phyloP scores from a whole-genome alignment of 2,797 vertebrate genomes.

The Fistularia commersonii region DNA sequence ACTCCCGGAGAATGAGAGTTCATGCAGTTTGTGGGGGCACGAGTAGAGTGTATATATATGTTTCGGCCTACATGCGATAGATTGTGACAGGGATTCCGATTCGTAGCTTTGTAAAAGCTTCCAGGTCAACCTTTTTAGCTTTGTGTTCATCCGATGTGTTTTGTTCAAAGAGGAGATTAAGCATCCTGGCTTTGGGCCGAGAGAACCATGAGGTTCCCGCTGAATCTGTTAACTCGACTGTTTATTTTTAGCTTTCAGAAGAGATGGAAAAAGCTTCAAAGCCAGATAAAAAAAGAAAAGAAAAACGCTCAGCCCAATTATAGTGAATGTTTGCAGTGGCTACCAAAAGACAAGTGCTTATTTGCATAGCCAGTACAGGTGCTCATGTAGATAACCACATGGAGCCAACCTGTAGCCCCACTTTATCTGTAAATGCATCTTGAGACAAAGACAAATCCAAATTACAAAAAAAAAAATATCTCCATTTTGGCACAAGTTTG shows the following conservation, averaged over 20 bases:
- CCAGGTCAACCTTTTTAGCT: slow-evolving; percentile 1
- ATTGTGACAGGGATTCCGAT: slow-evolving; percentile 8
- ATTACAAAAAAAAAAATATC: too few species aligned
- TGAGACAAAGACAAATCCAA: too few species aligned
- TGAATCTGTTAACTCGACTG: too few species aligned
- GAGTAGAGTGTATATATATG: slow-evolving; percentile 7
- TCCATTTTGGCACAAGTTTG: too few species aligned
- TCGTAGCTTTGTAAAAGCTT: slow-evolving; percentile 1
- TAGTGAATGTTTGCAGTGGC: not conserved
- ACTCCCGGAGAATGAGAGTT: slow-evolving; percentile 2
- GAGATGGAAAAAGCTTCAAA: not conserved
- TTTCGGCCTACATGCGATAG: slow-evolving; percentile 19
- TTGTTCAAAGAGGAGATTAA: not conserved
- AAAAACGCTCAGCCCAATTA: not conserved
- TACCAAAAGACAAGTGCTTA: too few species aligned
- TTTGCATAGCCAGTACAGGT: too few species aligned
- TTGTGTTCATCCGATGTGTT: not conserved
- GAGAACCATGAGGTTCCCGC: too few species aligned
- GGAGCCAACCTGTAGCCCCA: too few species aligned
- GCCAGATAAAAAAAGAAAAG: not conserved
- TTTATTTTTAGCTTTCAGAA: slow-evolving; percentile 4
- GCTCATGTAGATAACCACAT: too few species aligned
- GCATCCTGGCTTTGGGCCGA: not conserved
- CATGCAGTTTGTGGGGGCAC: slow-evolving; percentile 3
- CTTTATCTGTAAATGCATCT: too few species aligned